Base-by-base conservation (phyloP, 2,113 vertebrate species). In the Otis tarda region DNA sequence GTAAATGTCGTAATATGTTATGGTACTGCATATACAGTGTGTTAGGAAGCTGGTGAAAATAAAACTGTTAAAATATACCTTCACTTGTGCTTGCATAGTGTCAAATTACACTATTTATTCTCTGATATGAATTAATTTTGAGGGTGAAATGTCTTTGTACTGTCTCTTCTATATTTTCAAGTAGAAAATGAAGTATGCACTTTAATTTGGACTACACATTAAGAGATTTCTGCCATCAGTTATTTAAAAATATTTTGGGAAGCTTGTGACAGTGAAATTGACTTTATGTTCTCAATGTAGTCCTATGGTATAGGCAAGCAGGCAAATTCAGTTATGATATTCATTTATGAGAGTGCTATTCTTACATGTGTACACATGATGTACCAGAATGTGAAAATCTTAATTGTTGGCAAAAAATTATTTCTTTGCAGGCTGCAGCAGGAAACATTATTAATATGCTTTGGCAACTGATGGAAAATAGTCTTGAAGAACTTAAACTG, bases 401-500 rank as follows among this genome's bases (percentile, higher is more conserved):
- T 75, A 87, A 92, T n/a, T 90, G 24, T 39, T 69, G 33, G 24
- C 27, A 61, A 95, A 80, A 95, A 93, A 91, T 9, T 31, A 70
- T 95, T 97, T 83, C 67, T 93, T 97, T 94, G 50, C 98, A 99
- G 99, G 98, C 98, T 81, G 99, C 99, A 49, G 99, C 99, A 35
- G 99, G 99, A 93, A 99, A 99, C 98, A 99, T 99, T 95, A 99
- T 99, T 97, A 99, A 99, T 97, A 99, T 99, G 99, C 97, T 99
- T 96, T 99, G 99, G 99, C 99, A 99, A 95, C 98, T 99, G 95
- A 99, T 99, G 99, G 99, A 99, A 97, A 99, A 99, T 74, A 98
- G 99, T 83, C 98, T 99, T 91, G 99, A 99, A 98, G 99, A 99
- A 98, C 98, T 99, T 67, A 99, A 99, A 83, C 98, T 99, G 31